phyloP scores from a whole-genome alignment of 30 jellyfish, hydroid and myxozoan genomes.

The Haliclystus octoradiatus region DNA sequence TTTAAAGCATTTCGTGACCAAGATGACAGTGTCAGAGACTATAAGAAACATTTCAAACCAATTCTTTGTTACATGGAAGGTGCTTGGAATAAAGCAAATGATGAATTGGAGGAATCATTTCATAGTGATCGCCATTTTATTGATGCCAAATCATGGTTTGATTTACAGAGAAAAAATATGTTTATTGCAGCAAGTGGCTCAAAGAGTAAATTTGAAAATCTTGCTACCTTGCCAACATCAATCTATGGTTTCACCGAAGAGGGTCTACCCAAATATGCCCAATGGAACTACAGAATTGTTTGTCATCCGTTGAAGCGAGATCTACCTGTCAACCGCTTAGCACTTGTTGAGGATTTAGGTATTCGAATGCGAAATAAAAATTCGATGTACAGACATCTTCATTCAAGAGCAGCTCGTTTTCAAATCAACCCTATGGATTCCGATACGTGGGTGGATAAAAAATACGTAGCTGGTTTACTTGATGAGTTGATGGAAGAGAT shows the following conservation, averaged over 20 bases:
- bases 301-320: constrained; percentile 69
- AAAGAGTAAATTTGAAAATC: constrained; percentile 58
- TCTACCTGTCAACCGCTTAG: constrained; percentile 50
- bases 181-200: constrained; percentile 77
- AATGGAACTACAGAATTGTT: constrained; percentile 79
- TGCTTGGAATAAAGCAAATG: constrained; percentile 72
- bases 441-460: constrained; percentile 2
- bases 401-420: constrained; percentile 19
- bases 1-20: constrained; percentile 85
- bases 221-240: constrained; percentile 84
- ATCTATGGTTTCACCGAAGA: constrained; percentile 56
- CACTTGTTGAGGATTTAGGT: constrained; percentile 65
- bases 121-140: constrained; percentile 87
- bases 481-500: constrained; percentile 31
- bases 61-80: constrained; percentile 88
- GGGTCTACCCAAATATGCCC: constrained; percentile 73
- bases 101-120: constrained; percentile 66
- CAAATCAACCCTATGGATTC: constrained; percentile 12
- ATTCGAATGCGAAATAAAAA: constrained; percentile 1
- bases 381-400: neutral
- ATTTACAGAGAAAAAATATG: constrained; percentile 54
- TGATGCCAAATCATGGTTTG: constrained; percentile 82
- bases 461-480: neutral
- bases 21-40: constrained; percentile 57
- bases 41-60: constrained; percentile 65